phyloP scores from a whole-genome alignment of 2,797 vertebrate genomes.

The Acrocephalus scirpaceus region DNA sequence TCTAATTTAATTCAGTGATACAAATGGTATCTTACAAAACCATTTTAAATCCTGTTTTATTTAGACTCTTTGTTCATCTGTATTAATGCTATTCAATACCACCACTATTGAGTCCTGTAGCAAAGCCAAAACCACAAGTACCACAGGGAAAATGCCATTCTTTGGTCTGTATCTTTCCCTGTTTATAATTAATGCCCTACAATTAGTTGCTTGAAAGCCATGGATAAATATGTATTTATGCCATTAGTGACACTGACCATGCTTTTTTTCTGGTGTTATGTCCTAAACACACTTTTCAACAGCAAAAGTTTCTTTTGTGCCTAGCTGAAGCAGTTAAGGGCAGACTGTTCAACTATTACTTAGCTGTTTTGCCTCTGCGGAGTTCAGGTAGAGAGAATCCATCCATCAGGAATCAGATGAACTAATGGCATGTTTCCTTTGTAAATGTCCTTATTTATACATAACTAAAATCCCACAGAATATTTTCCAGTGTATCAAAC shows the following conservation, averaged over 20 bases:
- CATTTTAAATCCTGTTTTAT: background rate
- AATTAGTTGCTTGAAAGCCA: background rate
- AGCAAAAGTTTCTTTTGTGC: background rate
- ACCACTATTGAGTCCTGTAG: background rate
- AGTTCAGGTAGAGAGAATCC: background rate
- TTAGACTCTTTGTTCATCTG: background rate
- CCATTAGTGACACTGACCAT: background rate
- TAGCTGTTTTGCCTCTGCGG: background rate
- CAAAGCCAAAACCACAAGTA: background rate
- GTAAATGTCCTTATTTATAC: background rate
- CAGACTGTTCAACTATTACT: background rate
- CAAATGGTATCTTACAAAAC: background rate
- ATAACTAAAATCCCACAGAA: background rate
- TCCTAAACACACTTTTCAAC: background rate
- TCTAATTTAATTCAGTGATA: background rate
- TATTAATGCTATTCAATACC: background rate
- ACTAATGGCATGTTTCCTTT: background rate
- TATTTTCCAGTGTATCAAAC: background rate
- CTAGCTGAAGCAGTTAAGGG: background rate
- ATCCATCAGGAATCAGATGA: background rate
- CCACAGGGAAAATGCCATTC: background rate
- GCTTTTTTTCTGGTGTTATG: background rate
- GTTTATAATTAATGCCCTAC: background rate
- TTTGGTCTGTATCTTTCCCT: background rate
- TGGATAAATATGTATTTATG: background rate